Evolutionary conservation across 2,888 invertebrate genomes (phyloP).

Genomic region (Linnaemya vulpina): DNA sequence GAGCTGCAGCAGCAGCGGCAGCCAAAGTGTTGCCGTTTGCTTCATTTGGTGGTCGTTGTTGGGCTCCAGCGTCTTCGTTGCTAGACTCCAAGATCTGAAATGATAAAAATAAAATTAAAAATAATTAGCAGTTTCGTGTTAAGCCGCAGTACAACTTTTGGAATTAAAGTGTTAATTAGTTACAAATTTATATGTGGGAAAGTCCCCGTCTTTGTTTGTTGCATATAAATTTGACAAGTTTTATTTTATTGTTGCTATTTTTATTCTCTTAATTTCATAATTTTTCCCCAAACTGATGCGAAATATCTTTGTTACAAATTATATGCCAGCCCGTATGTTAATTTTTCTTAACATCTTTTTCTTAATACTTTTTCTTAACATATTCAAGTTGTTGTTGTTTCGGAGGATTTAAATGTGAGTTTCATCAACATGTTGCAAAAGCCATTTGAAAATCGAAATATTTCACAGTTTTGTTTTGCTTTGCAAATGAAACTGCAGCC

Average conservation of each 20-base stretch:
- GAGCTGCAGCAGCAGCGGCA: conserved; percentile 60
- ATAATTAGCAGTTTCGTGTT: conserved; percentile 22
- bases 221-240: conserved; percentile 22
- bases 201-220: background rate
- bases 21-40: conserved; percentile 73
- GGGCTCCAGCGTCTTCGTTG: conserved; percentile 78
- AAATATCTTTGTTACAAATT: conserved; percentile 52
- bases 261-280: conserved; percentile 53
- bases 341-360: conserved; percentile 38
- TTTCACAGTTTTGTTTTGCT: conserved; percentile 60
- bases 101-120: conserved; percentile 27
- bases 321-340: conserved; percentile 50
- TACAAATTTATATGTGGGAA: conserved; percentile 56
- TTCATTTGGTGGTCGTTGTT: conserved; percentile 76
- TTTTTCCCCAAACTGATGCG: conserved; percentile 38
- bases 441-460: conserved; percentile 48
- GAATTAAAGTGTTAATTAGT: conserved; percentile 53
- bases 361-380: conserved; percentile 17
- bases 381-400: conserved; percentile 27
- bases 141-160: background rate
- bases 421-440: conserved; percentile 63
- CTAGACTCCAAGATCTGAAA: conserved; percentile 82
- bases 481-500: conserved; percentile 29
- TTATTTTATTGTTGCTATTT: conserved; percentile 22
- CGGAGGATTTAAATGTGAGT: conserved; percentile 47